Evolutionary conservation across 2,888 invertebrate genomes (phyloP), one percentile per base, ranked within the genome.

Genomic region (Ephialtes manifestator): DNA sequence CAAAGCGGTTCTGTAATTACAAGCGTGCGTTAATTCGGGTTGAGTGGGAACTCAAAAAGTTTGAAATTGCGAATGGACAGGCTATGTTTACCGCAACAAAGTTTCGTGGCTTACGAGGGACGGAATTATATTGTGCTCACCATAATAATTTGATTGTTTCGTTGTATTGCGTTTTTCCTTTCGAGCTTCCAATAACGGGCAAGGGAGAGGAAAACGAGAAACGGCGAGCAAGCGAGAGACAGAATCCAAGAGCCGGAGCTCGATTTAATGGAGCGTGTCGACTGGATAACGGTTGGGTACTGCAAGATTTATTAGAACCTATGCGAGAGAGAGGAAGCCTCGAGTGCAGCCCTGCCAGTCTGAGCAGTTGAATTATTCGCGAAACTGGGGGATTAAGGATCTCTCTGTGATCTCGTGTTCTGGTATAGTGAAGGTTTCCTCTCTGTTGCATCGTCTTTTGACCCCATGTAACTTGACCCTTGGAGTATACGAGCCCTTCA

Each of bases 241-340:
- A 65, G 79, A 43, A 18, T 7, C 55, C 53, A 20, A 53, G 48
- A 80, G 65, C 53, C 31, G 48, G 53, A 51, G 46, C 70, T 86
- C 89, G 87, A 91, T 92, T 92, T 90, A 92, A 92, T 92, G 92
- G 90, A 90, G 89, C 91, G 90, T 89, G 89, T 88, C 87, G 89
- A 89, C 89, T 87, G 89, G 92, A 92, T 92, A 92, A 91, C 89
- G 88, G 83, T 60, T 78, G 20, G 80, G 86, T 86, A 87, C 87
- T 87, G 86, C 79, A 86, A 88, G 90, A 92, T 92, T 91, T 92
- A 92, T 90, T 89, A 89, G 84, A 84, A 87, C 83, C 89, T 87
- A 35, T 39, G 39, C 46, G 63, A 63, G 63, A 20, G 55, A 15
- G 72, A 71, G 46, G 31, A 58, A 35, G 76, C 20, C 75, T 76